Evolutionary conservation across 1,140 invertebrate genomes (phyloP), one percentile per base, ranked within the genome.

Genomic region (Camponotus floridanus): DNA sequence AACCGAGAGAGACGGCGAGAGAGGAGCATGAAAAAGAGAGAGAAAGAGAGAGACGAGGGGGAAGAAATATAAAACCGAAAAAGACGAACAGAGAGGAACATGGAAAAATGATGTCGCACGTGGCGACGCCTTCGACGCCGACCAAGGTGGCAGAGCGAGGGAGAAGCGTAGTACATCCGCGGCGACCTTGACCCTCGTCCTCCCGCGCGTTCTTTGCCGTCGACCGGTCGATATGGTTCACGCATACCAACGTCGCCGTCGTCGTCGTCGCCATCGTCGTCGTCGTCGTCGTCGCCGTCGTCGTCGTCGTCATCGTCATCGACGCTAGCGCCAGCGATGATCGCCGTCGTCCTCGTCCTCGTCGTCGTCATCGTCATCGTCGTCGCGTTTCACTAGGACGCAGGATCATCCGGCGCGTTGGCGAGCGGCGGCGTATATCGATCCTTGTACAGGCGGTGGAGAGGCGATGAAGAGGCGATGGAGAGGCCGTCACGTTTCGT

Each of bases 181-280:
- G 79, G 80, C 91, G 94, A 94, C 94, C 94, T 94, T 94, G 94
- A 94, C 94, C 94, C 90, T 91, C 92, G 94, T 93, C 92, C 92
- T 92, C 92, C 87, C 91, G 92, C 89, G 90, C 78, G 92, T 92
- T 91, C 88, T 89, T 93, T 88, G 91, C 89, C 93, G 79, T 9
- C 67, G 92, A 92, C 93, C 91, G 94, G 91, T 95, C 94, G 94
- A 94, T 95, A 95, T 91, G 79, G 79, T 90, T 76, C 64, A 81
- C 76, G 74, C 85, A 87, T 81, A 90, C 81, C 64, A 73, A 55
- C 67, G 45, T 8, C 59, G 51, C 21, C 74, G 51, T 76, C 65
- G 78, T 55, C 81, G 81, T 18, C 81, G 70, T 21, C 74, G 80
- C 62, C 84, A 48, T 31, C 48, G 65, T 81, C 76, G 70, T 21